Evolutionary conservation across 2,797 vertebrate species (phyloP).

Genomic region (Oreonectes daqikongensis): DNA sequence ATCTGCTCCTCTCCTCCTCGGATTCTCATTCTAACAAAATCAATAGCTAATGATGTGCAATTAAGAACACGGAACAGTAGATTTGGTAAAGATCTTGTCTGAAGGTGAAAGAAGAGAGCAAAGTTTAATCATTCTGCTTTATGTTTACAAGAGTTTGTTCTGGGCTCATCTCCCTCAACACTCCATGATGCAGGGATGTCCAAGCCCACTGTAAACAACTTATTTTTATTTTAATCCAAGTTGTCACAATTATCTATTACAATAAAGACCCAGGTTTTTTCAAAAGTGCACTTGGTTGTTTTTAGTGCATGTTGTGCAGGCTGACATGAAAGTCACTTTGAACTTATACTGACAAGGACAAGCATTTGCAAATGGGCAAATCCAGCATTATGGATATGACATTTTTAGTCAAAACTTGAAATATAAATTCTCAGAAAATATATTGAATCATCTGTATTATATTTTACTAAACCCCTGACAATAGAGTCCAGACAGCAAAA

Average conservation of each 20-base stretch:
- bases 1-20: slow-evolving; percentile 1
- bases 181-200: slow-evolving; percentile 35
- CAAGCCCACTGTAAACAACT: slow-evolving; percentile 48
- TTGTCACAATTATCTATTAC: slow-evolving; percentile 56
- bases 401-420: too few relatives aligned
- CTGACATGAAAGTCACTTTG: not conserved
- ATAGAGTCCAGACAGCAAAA: too few relatives aligned
- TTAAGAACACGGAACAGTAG: slow-evolving; percentile 41
- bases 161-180: slow-evolving; percentile 5
- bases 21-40: slow-evolving; percentile 30
- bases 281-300: too few relatives aligned
- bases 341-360: not conserved
- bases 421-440: too few relatives aligned
- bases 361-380: not conserved
- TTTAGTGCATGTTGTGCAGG: not conserved
- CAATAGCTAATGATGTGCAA: slow-evolving; percentile 37
- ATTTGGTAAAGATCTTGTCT: slow-evolving; percentile 15
- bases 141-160: slow-evolving; percentile 37
- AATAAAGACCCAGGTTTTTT: slow-evolving; percentile 24
- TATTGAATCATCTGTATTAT: too few relatives aligned
- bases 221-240: slow-evolving; percentile 32
- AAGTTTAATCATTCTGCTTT: slow-evolving; percentile 24
- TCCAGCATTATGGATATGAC: too few relatives aligned
- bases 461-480: too few relatives aligned
- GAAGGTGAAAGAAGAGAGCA: not conserved